A percentile compares a stretch with the other conserved stretches of the same genome.
These are phyloP conservation scores for Octomys mimax DNA, from an alignment of 2,797 vertebrate genomes.

Conservation along the genomic window DNA sequence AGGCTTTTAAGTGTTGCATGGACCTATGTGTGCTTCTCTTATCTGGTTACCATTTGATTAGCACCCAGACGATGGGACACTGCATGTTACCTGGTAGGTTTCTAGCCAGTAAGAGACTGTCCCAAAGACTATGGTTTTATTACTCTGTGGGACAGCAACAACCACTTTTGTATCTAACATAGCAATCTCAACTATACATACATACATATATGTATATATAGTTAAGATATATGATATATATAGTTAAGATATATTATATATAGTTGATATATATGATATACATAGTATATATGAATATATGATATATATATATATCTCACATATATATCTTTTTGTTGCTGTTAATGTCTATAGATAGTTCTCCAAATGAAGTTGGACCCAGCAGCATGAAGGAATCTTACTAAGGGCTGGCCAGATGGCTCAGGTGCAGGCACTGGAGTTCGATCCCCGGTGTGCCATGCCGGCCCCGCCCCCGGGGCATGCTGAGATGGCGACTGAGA, in stretches of 20 bases:
- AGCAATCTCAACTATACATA: background rate
- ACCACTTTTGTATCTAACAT: background rate
- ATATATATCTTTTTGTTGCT: background rate
- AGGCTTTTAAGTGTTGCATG: background rate
- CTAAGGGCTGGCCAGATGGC: no score
- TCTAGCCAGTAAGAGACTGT: background rate
- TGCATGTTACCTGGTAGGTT: background rate
- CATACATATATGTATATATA: no score
- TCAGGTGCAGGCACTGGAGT: no score
- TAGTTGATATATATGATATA: no score
- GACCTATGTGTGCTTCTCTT: background rate
- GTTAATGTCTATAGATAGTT: background rate
- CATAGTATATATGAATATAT: no score
- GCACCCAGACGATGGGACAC: background rate
- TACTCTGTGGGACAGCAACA: background rate
- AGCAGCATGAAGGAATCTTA: background rate
- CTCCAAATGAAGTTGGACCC: conserved; percentile 1
- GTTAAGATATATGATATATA: no score
- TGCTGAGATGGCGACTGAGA: no score
- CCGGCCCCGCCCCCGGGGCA: no score
- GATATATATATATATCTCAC: no score
- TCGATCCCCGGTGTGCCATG: no score
- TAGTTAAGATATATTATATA: no score
- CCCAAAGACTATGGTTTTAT: background rate
- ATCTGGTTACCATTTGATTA: background rate